Base-by-base conservation (phyloP, 2,888 invertebrate species). In the Coelogynopora nodosa region DNA sequence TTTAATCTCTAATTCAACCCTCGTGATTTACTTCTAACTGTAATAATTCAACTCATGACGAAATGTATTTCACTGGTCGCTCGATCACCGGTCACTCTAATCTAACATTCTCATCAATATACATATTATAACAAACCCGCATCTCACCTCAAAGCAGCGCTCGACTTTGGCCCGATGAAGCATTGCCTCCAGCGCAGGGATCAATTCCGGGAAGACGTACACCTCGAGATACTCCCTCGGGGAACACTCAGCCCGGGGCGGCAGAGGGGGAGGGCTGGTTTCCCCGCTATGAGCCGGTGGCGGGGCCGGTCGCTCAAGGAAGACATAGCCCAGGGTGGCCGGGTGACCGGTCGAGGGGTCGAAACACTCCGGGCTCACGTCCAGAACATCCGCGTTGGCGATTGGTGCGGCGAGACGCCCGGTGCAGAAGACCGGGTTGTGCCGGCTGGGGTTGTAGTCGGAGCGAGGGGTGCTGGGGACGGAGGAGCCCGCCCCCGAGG, bases 111-210 rank as follows among this genome's bases (percentile, higher is more conserved):
- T n/a, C n/a, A n/a, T n/a, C n/a, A n/a, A n/a, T n/a, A n/a, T n/a
- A n/a, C n/a, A n/a, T n/a, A n/a, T n/a, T n/a, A n/a, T n/a, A n/a
- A n/a, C n/a, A n/a, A n/a, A n/a, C n/a, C n/a, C n/a, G n/a, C n/a
- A n/a, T 49, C 86, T 87, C 89, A 91, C 91, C 90, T 91, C 91
- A 90, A 92, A 91, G 88, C 92, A 92, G 88, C 90, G 91, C 88
- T 91, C 91, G 86, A 88, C 87, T 87, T 91, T 91, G 29, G 92
- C 92, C 88, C 90, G 88, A 88, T 89, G 88, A 5, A 92, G 88
- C 91, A 92, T 91, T 87, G 90, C 90, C 86, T 91, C 91, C 80
- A 92, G 86, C 23, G 91, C 91, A 85, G 91, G 91, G 30, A 92
- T 88, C 31, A 92, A 89, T 27, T 89, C 88, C 13, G 92, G 92